A percentile compares a stretch with the other conserved stretches of the same genome.
phyloP scores from a whole-genome alignment of 2,888 invertebrate species.

The Spisula subtruncata region DNA sequence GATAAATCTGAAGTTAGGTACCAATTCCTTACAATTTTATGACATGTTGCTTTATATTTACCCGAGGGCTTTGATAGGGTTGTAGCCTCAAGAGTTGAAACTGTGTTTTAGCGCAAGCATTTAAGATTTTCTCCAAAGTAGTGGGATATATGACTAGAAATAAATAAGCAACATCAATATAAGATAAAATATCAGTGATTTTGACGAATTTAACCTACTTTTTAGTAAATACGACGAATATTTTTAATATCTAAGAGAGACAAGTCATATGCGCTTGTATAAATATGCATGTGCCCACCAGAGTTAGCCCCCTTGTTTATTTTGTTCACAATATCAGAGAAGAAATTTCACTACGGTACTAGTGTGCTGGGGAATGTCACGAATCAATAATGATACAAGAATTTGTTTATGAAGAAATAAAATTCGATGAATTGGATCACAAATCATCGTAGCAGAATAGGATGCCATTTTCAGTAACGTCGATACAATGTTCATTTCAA shows the following conservation, averaged over 20 bases:
- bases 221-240: not conserved
- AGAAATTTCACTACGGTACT: no score
- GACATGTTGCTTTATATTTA: not conserved
- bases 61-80: not conserved
- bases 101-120: not conserved
- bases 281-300: not conserved
- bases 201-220: no score
- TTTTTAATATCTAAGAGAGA: not conserved
- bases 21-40: conserved; percentile 12
- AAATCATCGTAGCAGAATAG: conserved; percentile 26
- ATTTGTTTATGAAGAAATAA: conserved; percentile 26
- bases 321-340: no score
- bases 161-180: not conserved
- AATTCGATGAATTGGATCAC: conserved; percentile 11
- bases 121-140: not conserved
- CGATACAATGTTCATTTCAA: conserved; percentile 55
- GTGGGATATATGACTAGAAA: not conserved
- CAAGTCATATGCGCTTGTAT: not conserved
- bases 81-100: not conserved
- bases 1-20: not conserved
- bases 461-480: conserved; percentile 31
- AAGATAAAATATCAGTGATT: not conserved
- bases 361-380: not conserved
- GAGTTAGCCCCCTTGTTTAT: not conserved
- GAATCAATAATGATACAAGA: not conserved